Evolutionary conservation across 2,113 vertebrate genomes (phyloP).

Genomic region (Ivindomyrus marchei): DNA sequence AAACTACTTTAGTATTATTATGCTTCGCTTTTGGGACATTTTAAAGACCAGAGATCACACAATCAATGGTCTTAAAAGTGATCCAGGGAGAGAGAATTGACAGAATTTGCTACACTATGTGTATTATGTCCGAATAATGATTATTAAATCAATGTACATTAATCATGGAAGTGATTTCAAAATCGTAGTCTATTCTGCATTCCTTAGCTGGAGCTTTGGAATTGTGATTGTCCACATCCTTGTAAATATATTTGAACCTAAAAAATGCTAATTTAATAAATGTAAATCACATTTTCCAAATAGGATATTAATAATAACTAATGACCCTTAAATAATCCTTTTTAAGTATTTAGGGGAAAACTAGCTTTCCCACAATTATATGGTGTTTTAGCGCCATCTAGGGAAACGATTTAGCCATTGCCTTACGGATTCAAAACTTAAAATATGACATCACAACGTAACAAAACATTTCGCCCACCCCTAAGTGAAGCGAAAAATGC

Average conservation of each 20-base stretch:
- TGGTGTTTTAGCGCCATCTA: neutral
- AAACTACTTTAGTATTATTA: neutral
- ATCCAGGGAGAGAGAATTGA: neutral
- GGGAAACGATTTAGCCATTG: neutral
- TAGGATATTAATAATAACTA: neutral
- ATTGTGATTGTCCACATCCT: neutral
- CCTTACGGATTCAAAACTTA: neutral
- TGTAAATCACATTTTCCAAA: neutral
- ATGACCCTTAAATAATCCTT: neutral
- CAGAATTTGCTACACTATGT: neutral
- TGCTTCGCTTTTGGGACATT: neutral
- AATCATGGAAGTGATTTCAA: neutral
- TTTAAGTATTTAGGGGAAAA: neutral
- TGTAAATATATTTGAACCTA: neutral
- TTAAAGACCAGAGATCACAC: neutral
- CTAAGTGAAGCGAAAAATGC: neutral
- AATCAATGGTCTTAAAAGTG: neutral
- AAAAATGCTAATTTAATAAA: neutral
- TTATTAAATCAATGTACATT: neutral
- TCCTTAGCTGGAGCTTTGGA: neutral
- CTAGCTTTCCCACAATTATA: neutral
- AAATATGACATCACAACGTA: neutral
- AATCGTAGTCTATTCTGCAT: neutral
- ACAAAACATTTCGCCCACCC: neutral
- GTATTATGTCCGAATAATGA: neutral